These are phyloP conservation scores for Agrochola lota DNA, from an alignment of 2,888 invertebrate species.

Conservation along the genomic window DNA sequence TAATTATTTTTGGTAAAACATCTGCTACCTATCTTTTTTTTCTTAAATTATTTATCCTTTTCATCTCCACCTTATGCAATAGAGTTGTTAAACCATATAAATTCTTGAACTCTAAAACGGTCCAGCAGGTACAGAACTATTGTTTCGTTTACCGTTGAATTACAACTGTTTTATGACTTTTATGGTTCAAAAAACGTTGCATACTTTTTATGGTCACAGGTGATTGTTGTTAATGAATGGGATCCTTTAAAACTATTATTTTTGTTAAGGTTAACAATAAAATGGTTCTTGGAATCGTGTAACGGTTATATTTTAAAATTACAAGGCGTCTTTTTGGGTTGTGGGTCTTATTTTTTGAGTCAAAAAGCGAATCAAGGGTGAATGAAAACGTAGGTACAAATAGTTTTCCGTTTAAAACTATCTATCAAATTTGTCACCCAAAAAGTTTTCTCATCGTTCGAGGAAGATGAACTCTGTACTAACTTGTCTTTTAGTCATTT, in stretches of 20 bases:
- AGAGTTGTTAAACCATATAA: constrained; percentile 52
- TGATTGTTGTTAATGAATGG: constrained; percentile 76
- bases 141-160: constrained; percentile 76
- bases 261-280: constrained; percentile 65
- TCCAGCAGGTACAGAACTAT: constrained; percentile 80
- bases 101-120: constrained; percentile 42
- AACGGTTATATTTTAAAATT: constrained; percentile 45
- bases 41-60: constrained; percentile 15
- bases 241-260: constrained; percentile 67
- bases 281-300: constrained; percentile 59
- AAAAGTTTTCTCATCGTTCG: constrained; percentile 15
- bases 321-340: constrained; percentile 9
- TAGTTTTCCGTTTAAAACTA: constrained; percentile 2
- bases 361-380: not conserved
- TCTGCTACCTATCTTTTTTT: constrained; percentile 35
- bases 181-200: constrained; percentile 79
- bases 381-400: not conserved
- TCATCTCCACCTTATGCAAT: constrained; percentile 36
- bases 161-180: constrained; percentile 81
- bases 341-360: constrained; percentile 10
- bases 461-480: constrained; percentile 22
- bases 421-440: constrained; percentile 1
- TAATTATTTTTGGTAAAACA: constrained; percentile 53
- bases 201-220: constrained; percentile 79
- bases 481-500: constrained; percentile 10